Conservation (phyloP, 2,797 vertebrate genomes). For the Discoglossus pictus region DNA sequence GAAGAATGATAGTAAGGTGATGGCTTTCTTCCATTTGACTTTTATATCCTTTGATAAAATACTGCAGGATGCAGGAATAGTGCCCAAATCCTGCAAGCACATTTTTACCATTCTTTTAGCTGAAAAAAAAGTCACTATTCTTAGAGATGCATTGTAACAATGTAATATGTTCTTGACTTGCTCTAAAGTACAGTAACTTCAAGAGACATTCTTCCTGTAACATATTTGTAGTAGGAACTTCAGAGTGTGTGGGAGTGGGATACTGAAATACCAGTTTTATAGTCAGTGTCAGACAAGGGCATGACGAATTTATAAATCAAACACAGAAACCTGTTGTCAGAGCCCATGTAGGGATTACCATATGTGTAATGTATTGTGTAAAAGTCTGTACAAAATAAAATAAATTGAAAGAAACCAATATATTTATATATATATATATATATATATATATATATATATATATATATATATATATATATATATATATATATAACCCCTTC, state of each 20-base stretch:
- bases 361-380: too few relatives aligned
- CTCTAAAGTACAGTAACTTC: slow-evolving; percentile 7
- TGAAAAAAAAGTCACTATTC: slow-evolving; percentile 30
- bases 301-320: too few relatives aligned
- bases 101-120: slow-evolving; percentile 32
- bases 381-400: too few relatives aligned
- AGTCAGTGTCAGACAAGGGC: too few relatives aligned
- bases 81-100: background rate
- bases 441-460: too few relatives aligned
- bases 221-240: slow-evolving; percentile 14
- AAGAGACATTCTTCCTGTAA: slow-evolving; percentile 5
- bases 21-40: slow-evolving; percentile 23
- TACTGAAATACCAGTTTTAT: too few relatives aligned
- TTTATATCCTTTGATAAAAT: slow-evolving; percentile 30
- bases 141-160: slow-evolving; percentile 21
- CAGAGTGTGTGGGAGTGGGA: background rate
- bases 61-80: slow-evolving; percentile 13
- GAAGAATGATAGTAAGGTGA: slow-evolving; percentile 27
- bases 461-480: too few relatives aligned
- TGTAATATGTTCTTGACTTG: slow-evolving; percentile 29
- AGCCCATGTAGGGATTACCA: too few relatives aligned
- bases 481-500: too few relatives aligned
- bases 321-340: too few relatives aligned
- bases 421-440: too few relatives aligned
- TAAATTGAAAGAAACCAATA: too few relatives aligned